Conservation (phyloP, 1,140 invertebrate genomes). For the Drosophila varians region DNA sequence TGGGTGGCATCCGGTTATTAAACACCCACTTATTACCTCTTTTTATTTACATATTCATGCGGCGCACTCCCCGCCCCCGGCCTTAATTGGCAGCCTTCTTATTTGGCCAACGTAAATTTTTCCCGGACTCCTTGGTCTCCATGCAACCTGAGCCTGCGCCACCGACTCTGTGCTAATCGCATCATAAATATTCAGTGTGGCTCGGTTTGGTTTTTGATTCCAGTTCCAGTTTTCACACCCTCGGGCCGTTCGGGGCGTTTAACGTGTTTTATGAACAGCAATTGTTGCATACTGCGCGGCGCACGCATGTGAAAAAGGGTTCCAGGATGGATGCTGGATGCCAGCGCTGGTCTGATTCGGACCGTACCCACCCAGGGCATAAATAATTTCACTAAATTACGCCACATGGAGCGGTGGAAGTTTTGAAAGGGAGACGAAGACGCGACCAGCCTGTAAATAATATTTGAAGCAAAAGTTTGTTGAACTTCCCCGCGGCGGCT, state of each 20-base stretch:
- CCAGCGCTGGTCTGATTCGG: slow-evolving; percentile 4
- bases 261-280: slow-evolving; percentile 74
- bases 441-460: slow-evolving; percentile 57
- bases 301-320: slow-evolving; percentile 61
- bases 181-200: slow-evolving; percentile 80
- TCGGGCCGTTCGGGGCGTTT: slow-evolving; percentile 68
- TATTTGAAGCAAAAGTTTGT: slow-evolving; percentile 71
- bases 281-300: slow-evolving; percentile 68
- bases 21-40: slow-evolving; percentile 83
- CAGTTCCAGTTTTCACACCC: slow-evolving; percentile 70
- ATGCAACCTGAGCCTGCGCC: slow-evolving; percentile 62
- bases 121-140: slow-evolving; percentile 53
- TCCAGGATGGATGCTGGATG: slow-evolving; percentile 1
- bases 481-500: slow-evolving; percentile 60
- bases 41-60: slow-evolving; percentile 83
- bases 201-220: slow-evolving; percentile 69
- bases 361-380: slow-evolving; percentile 34
- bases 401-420: slow-evolving; percentile 39
- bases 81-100: slow-evolving; percentile 76
- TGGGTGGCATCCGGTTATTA: slow-evolving; percentile 71
- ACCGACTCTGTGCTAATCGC: slow-evolving; percentile 64
- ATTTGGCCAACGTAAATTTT: slow-evolving; percentile 67
- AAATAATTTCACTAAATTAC: slow-evolving; percentile 65
- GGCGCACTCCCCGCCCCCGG: slow-evolving; percentile 55
- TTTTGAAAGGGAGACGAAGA: background rate